phyloP scores from a whole-genome alignment of 2,888 invertebrate species.

The Drosophila ochracea region DNA sequence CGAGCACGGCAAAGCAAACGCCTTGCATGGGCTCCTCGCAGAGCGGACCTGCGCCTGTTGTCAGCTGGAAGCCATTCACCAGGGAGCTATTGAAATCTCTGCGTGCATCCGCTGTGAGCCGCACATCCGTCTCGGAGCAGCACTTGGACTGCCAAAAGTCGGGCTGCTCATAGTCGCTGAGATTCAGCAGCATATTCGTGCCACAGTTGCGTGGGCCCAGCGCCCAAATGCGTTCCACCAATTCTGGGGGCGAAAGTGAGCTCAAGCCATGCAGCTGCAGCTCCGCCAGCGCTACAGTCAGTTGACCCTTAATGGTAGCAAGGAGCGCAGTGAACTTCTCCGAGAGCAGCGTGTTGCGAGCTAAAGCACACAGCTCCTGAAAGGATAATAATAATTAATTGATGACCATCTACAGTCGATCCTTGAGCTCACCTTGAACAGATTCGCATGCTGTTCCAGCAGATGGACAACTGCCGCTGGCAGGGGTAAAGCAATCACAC shows the following conservation, averaged over 20 bases:
- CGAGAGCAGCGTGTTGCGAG: slow-evolving; percentile 73
- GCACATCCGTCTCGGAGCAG: slow-evolving; percentile 72
- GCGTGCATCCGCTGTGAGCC: slow-evolving; percentile 85
- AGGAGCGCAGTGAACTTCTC: slow-evolving; percentile 77
- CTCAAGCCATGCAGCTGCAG: slow-evolving; percentile 85
- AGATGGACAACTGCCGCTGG: slow-evolving; percentile 90
- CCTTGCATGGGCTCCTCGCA: slow-evolving; percentile 99
- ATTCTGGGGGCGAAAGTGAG: slow-evolving; percentile 86
- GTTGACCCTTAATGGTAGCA: slow-evolving; percentile 85
- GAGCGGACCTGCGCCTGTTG: slow-evolving; percentile 94
- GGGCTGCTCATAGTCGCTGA: slow-evolving; percentile 88
- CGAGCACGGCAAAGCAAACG: slow-evolving; percentile 95
- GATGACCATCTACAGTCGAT: background rate
- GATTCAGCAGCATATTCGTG: slow-evolving; percentile 95
- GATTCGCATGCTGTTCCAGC: slow-evolving; percentile 89
- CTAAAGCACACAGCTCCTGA: slow-evolving; percentile 70
- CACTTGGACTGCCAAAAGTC: slow-evolving; percentile 86
- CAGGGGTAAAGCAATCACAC: slow-evolving; percentile 91
- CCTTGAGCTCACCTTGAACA: slow-evolving; percentile 87
- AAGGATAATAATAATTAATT: background rate
- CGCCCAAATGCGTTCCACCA: slow-evolving; percentile 92
- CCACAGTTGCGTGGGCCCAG: slow-evolving; percentile 96
- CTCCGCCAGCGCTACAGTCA: slow-evolving; percentile 88
- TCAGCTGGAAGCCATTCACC: slow-evolving; percentile 94
- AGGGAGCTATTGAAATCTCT: slow-evolving; percentile 91